These are phyloP conservation scores for Xenus cinereus DNA, from an alignment of 2,113 vertebrate species.

Conservation along the genomic window DNA sequence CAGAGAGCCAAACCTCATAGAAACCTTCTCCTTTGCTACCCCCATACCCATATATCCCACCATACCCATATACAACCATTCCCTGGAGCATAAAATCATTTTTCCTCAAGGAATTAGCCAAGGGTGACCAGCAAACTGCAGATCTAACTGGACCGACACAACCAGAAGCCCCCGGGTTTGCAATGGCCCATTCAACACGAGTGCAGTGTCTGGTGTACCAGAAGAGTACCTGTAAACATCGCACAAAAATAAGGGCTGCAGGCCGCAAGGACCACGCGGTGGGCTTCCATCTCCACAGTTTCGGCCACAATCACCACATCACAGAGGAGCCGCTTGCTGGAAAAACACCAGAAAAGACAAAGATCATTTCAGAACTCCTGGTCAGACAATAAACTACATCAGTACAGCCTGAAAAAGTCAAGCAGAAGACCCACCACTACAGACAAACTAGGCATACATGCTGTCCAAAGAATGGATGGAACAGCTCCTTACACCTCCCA, in stretches of 20 bases:
- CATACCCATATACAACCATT: background rate
- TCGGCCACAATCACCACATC: slow-evolving; percentile 94
- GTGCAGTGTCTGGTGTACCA: background rate
- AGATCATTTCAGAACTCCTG: background rate
- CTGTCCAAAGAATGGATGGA: background rate
- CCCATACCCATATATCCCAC: background rate
- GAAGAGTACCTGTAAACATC: slow-evolving; percentile 92
- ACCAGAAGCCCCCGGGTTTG: background rate
- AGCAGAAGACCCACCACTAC: background rate
- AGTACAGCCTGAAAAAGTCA: background rate
- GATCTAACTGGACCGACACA: background rate
- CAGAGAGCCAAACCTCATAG: background rate
- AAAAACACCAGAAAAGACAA: slow-evolving; percentile 55
- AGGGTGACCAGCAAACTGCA: background rate
- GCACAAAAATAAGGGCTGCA: slow-evolving; percentile 97
- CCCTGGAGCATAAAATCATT: too few species aligned
- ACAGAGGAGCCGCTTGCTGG: slow-evolving; percentile 90
- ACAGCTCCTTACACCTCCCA: background rate
- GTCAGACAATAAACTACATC: background rate
- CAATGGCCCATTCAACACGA: fast-evolving
- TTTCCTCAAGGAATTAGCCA: background rate
- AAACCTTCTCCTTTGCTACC: background rate
- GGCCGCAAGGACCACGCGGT: slow-evolving; percentile 90
- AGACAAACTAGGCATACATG: background rate
- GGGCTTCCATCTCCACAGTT: slow-evolving; percentile 88